A percentile compares a stretch with the other conserved stretches of the same genome.
Evolutionary conservation across 2,113 vertebrate genomes (phyloP).

Genomic region (Rhinichthys klamathensis): DNA sequence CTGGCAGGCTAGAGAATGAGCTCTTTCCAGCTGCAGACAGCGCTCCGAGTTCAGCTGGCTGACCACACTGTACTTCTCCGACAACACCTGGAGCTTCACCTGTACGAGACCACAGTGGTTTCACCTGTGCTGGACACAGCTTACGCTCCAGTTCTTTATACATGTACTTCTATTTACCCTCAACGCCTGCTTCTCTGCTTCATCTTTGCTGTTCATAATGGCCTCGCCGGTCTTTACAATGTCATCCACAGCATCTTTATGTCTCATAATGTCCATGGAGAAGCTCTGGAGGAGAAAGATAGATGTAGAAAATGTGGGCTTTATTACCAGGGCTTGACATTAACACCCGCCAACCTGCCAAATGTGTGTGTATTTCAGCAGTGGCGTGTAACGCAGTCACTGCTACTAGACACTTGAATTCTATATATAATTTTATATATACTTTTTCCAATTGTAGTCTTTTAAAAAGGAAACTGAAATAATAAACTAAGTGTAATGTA

Average conservation of each 20-base stretch:
- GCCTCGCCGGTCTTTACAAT: slow-evolving; percentile 87
- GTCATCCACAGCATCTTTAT: slow-evolving; percentile 93
- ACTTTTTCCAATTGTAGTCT: too few species aligned
- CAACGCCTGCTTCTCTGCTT: slow-evolving; percentile 85
- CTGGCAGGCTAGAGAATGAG: slow-evolving; percentile 90
- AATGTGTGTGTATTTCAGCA: too few species aligned
- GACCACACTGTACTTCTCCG: slow-evolving; percentile 84
- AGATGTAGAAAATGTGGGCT: background rate
- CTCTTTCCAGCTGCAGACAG: slow-evolving; percentile 92
- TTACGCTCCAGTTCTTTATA: background rate
- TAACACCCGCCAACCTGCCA: too few species aligned
- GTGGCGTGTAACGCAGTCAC: too few species aligned
- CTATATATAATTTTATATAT: too few species aligned
- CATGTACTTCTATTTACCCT: slow-evolving; percentile 75
- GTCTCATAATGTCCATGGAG: slow-evolving; percentile 96
- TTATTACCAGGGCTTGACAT: background rate
- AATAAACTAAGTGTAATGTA: too few species aligned
- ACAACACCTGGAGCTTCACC: slow-evolving; percentile 83
- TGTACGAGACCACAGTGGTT: slow-evolving; percentile 58
- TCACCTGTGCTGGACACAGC: background rate
- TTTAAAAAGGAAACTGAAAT: too few species aligned
- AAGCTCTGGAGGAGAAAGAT: slow-evolving; percentile 78
- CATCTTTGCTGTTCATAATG: slow-evolving; percentile 83
- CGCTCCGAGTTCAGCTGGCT: slow-evolving; percentile 94
- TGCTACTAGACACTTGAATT: too few species aligned